phyloP scores from a whole-genome alignment of 2,113 vertebrate species.

The Seriola dumerili region DNA sequence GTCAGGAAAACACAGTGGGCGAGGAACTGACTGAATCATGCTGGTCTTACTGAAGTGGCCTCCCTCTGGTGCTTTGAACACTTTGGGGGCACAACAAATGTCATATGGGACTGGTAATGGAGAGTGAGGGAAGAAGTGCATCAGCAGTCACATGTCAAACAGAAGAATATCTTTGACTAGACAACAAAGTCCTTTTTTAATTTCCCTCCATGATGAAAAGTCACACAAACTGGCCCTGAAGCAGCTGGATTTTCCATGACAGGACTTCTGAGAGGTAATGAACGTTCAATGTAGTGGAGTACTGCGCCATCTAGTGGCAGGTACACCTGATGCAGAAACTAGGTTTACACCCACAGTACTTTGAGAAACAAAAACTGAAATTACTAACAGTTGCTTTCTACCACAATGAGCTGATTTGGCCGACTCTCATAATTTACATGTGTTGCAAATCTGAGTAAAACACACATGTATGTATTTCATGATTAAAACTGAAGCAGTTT shows the following conservation, averaged over 20 bases:
- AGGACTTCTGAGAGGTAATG: not conserved
- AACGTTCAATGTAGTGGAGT: slow-evolving; percentile 34
- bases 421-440: not conserved
- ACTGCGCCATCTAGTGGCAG: slow-evolving; percentile 59
- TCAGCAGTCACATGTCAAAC: slow-evolving; percentile 28
- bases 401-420: not conserved
- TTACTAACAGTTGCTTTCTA: too few species aligned
- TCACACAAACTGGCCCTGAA: slow-evolving; percentile 25
- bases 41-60: slow-evolving; percentile 26
- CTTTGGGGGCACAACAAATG: not conserved
- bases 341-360: not conserved
- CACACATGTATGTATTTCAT: too few species aligned
- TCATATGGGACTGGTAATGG: not conserved
- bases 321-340: too few species aligned
- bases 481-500: too few species aligned
- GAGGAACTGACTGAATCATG: slow-evolving; percentile 2
- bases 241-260: slow-evolving; percentile 44
- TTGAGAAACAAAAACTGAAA: too few species aligned
- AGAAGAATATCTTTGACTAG: not conserved
- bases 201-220: slow-evolving; percentile 20
- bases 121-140: slow-evolving; percentile 7
- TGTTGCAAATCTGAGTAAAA: too few species aligned
- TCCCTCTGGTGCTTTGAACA: slow-evolving; percentile 31
- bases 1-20: slow-evolving; percentile 10
- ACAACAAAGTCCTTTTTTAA: slow-evolving; percentile 8